phyloP scores from a whole-genome alignment of 2,888 invertebrate genomes.

The Ceriagrion tenellum region DNA sequence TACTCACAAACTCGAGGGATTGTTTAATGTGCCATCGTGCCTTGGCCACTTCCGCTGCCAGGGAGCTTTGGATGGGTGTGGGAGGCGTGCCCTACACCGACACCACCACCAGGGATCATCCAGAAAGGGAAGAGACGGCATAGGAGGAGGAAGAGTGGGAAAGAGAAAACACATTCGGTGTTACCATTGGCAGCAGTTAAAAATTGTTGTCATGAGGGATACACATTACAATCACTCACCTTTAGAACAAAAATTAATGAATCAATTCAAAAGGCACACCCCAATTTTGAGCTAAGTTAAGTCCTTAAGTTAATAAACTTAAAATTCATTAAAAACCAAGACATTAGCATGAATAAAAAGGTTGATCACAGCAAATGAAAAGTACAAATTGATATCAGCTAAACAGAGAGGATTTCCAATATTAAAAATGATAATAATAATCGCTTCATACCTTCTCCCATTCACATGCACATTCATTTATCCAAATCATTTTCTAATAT shows the following conservation, averaged over 20 bases:
- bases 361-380: background rate
- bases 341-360: background rate
- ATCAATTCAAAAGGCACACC: background rate
- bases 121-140: conserved; percentile 64
- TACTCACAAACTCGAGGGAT: conserved; percentile 80
- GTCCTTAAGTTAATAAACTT: background rate
- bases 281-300: background rate
- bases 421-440: background rate
- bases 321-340: background rate
- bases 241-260: background rate
- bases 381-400: background rate
- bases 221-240: background rate
- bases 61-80: conserved; percentile 80
- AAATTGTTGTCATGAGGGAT: background rate
- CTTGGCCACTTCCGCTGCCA: conserved; percentile 92
- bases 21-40: conserved; percentile 90
- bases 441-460: background rate
- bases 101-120: conserved; percentile 63
- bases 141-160: conserved; percentile 55
- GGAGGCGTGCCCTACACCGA: conserved; percentile 76
- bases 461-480: background rate
- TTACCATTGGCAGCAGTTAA: conserved; percentile 33
- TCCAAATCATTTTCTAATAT: background rate
- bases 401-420: background rate
- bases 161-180: conserved; percentile 61